Conservation (phyloP, 2,888 invertebrate genomes). For the Stramonita haemastoma region DNA sequence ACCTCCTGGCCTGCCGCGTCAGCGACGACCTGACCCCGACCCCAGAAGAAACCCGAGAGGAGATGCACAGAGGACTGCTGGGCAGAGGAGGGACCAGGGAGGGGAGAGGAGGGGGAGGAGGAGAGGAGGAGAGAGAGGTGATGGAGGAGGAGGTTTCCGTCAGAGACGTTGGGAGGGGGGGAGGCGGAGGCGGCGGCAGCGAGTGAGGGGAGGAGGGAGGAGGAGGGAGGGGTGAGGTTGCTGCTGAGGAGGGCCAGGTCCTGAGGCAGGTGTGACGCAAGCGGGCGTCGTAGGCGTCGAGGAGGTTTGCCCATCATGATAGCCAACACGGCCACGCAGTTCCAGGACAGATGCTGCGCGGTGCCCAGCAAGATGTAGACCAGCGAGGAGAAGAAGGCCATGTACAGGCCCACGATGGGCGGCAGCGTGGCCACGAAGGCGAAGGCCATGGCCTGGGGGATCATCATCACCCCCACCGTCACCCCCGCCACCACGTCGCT, state of each 20-base stretch:
- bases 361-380: conserved; percentile 91
- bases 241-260: background rate
- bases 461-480: conserved; percentile 83
- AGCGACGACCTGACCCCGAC: background rate
- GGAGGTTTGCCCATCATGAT: conserved; percentile 49
- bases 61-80: no score
- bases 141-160: background rate
- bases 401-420: conserved; percentile 82
- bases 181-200: no score
- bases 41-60: background rate
- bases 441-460: conserved; percentile 78
- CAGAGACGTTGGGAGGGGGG: background rate
- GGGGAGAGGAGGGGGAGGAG: no score
- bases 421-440: conserved; percentile 77
- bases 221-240: background rate
- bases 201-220: background rate
- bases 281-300: conserved; percentile 46
- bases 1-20: background rate
- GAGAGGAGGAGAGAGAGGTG: no score
- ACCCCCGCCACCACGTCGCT: conserved; percentile 88
- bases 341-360: conserved; percentile 91
- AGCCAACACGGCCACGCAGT: conserved; percentile 48
- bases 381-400: conserved; percentile 93
- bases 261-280: background rate
- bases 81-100: no score